Evolutionary conservation across 2,888 invertebrate genomes (phyloP).

Genomic region (Clusia tigrina): DNA sequence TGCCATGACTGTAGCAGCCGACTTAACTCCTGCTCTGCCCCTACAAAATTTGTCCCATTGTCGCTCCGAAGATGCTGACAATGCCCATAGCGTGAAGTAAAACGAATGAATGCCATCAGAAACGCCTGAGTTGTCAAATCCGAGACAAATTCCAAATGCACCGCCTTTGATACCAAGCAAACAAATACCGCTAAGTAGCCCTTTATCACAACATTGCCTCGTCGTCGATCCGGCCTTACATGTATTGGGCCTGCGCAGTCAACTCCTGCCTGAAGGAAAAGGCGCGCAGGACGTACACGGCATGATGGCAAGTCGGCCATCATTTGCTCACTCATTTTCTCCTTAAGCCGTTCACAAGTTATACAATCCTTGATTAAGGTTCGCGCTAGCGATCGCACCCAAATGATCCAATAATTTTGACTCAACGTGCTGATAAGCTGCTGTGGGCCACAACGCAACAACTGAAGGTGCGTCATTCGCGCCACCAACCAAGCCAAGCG

Average conservation of each 20-base stretch:
- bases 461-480: neutral
- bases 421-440: constrained; percentile 13
- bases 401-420: constrained; percentile 12
- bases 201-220: neutral
- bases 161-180: constrained; percentile 22
- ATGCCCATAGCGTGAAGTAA: constrained; percentile 21
- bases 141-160: constrained; percentile 20
- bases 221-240: neutral
- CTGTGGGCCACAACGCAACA: constrained; percentile 20
- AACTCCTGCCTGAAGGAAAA: constrained; percentile 23
- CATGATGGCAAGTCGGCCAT: constrained; percentile 28
- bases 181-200: constrained; percentile 22
- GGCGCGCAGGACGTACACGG: constrained; percentile 23
- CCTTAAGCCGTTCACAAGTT: constrained; percentile 1
- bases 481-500: neutral
- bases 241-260: constrained; percentile 20
- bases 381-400: constrained; percentile 11
- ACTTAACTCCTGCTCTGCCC: constrained; percentile 18
- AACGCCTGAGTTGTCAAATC: constrained; percentile 19
- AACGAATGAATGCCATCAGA: constrained; percentile 25
- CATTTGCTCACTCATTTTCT: constrained; percentile 12
- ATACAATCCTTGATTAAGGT: constrained; percentile 13
- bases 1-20: constrained; percentile 18
- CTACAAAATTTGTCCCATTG: constrained; percentile 25
- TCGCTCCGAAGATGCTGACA: constrained; percentile 25